Conservation (phyloP, 2,888 invertebrate genomes). For the Diarsia mendica region DNA sequence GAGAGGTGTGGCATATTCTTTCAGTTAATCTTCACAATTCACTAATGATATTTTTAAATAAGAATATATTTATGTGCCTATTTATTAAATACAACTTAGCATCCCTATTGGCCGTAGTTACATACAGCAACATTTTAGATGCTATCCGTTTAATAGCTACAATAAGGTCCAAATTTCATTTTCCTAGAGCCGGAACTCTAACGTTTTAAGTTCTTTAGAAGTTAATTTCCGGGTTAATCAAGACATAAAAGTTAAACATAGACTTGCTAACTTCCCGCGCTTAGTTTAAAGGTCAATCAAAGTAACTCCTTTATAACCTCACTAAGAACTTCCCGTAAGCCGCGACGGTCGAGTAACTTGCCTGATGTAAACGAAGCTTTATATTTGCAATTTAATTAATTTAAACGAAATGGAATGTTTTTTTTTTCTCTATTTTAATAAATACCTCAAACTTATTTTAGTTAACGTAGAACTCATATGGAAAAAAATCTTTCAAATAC, state of each 20-base stretch:
- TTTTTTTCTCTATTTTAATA: background rate
- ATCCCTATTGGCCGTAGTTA: no score
- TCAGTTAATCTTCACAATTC: no score
- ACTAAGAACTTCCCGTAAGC: conserved; percentile 31
- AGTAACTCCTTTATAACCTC: conserved; percentile 27
- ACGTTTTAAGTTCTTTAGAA: conserved; percentile 25
- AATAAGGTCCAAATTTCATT: background rate
- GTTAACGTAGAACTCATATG: background rate
- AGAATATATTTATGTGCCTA: background rate
- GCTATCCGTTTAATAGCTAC: background rate
- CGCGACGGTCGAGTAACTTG: background rate
- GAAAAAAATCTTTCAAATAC: background rate
- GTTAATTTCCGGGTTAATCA: conserved; percentile 53
- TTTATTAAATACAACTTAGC: background rate
- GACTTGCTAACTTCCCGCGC: conserved; percentile 34
- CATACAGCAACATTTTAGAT: background rate
- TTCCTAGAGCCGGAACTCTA: background rate
- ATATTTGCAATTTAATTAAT: conserved; percentile 1
- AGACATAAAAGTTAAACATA: conserved; percentile 43
- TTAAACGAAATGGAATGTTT: background rate
- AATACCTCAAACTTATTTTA: background rate
- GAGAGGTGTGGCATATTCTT: no score
- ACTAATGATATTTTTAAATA: no score
- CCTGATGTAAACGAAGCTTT: conserved; percentile 1
- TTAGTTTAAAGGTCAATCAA: conserved; percentile 54